These are phyloP conservation scores for Hestina assimilis DNA, from an alignment of 1,140 invertebrate genomes.

Conservation along the genomic window DNA sequence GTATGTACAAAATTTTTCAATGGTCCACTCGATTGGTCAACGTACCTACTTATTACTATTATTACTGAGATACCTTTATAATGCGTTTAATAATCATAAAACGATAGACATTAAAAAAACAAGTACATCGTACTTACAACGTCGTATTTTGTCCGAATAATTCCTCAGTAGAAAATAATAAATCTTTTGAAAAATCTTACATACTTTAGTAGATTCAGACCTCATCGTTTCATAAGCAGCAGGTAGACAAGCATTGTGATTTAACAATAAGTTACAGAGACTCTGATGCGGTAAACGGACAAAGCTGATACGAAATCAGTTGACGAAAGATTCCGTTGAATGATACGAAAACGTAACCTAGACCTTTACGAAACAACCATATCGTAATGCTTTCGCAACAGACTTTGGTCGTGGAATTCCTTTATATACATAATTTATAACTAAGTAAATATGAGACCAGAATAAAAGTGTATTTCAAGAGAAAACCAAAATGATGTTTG, in stretches of 20 bases:
- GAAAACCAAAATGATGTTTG: too few relatives aligned
- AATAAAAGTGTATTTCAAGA: too few relatives aligned
- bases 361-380: not conserved
- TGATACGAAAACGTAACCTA: not conserved
- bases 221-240: conserved; percentile 20
- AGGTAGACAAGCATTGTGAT: conserved; percentile 46
- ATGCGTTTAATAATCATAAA: too few relatives aligned
- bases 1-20: too few relatives aligned
- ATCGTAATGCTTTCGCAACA: not conserved
- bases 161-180: not conserved
- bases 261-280: conserved; percentile 28
- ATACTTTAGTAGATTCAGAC: not conserved
- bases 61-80: too few relatives aligned
- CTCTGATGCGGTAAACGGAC: conserved; percentile 21
- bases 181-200: not conserved
- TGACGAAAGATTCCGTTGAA: conserved; percentile 1
- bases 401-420: too few relatives aligned
- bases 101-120: too few relatives aligned
- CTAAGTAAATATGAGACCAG: not conserved
- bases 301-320: conserved; percentile 33
- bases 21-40: too few relatives aligned
- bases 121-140: too few relatives aligned
- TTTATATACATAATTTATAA: not conserved
- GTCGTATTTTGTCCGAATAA: too few relatives aligned
- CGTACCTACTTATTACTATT: too few relatives aligned